Percentiles rank a stretch among this genome's conserved stretches.
phyloP scores from a whole-genome alignment of 1,140 invertebrate genomes.

The Chironomus striatipennis region DNA sequence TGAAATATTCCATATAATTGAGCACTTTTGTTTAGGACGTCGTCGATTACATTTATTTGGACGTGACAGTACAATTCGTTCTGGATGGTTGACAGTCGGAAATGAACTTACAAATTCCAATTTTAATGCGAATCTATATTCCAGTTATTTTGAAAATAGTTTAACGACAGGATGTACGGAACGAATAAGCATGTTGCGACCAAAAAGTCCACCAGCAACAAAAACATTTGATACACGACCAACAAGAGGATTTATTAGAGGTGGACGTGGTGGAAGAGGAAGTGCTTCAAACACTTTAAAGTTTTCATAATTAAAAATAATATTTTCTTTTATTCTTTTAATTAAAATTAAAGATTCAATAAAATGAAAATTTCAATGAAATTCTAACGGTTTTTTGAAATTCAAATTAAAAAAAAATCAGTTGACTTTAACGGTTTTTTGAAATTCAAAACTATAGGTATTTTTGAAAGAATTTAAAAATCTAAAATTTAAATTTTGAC shows the following conservation, averaged over 20 bases:
- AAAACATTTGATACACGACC: slow-evolving; percentile 43
- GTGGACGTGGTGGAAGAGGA: slow-evolving; percentile 45
- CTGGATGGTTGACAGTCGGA: slow-evolving; percentile 94
- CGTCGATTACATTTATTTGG: slow-evolving; percentile 91
- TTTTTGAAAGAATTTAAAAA: too few species aligned
- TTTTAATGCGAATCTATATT: slow-evolving; percentile 84
- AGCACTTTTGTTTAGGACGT: slow-evolving; percentile 93
- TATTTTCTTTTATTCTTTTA: background rate
- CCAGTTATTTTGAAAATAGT: slow-evolving; percentile 68
- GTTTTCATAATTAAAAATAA: background rate
- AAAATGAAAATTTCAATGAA: too few species aligned
- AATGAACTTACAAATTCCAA: slow-evolving; percentile 92
- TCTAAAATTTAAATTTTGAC: too few species aligned
- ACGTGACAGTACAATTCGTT: slow-evolving; percentile 86
- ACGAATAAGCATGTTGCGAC: slow-evolving; percentile 85
- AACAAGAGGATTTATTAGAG: slow-evolving; percentile 50
- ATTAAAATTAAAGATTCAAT: too few species aligned
- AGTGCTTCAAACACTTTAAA: background rate
- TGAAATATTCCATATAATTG: slow-evolving; percentile 98
- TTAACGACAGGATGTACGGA: slow-evolving; percentile 90
- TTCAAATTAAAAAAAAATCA: too few species aligned
- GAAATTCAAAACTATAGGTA: too few species aligned
- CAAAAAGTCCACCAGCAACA: slow-evolving; percentile 93
- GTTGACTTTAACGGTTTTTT: too few species aligned
- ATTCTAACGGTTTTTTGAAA: too few species aligned